Conservation (phyloP, 2,888 invertebrate genomes). For the Craniophora ligustri region DNA sequence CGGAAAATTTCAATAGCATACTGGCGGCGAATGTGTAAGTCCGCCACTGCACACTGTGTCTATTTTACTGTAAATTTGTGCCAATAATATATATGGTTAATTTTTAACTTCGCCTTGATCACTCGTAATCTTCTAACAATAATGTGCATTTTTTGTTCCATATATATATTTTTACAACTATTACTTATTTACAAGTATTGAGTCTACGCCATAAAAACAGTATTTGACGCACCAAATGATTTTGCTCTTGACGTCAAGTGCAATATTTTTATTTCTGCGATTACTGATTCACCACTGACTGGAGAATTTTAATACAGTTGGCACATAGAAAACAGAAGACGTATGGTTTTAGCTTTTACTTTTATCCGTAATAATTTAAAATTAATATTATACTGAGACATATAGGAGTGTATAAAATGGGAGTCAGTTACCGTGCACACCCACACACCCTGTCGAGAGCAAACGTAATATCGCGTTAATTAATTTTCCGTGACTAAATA, state of each 20-base stretch:
- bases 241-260: constrained; percentile 48
- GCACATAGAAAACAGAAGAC: constrained; percentile 17
- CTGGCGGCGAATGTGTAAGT: too few relatives aligned
- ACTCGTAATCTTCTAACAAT: not conserved
- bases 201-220: constrained; percentile 34
- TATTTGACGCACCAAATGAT: constrained; percentile 48
- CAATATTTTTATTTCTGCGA: constrained; percentile 41
- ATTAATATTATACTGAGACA: constrained; percentile 14
- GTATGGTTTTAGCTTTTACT: constrained; percentile 2
- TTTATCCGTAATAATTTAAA: constrained; percentile 7
- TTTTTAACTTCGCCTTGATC: too few relatives aligned
- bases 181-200: constrained; percentile 17
- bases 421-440: constrained; percentile 31
- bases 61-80: too few relatives aligned
- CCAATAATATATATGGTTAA: too few relatives aligned
- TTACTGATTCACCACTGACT: constrained; percentile 34
- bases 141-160: not conserved
- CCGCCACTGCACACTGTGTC: too few relatives aligned
- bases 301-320: constrained; percentile 22
- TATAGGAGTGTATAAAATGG: not conserved
- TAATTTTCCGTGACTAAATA: constrained; percentile 36
- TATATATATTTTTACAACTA: constrained; percentile 19
- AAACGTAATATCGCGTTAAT: constrained; percentile 40
- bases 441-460: constrained; percentile 24
- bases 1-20: too few relatives aligned